Base-by-base conservation (phyloP, 2,888 invertebrate species). In the Dastarcus helophoroides region DNA sequence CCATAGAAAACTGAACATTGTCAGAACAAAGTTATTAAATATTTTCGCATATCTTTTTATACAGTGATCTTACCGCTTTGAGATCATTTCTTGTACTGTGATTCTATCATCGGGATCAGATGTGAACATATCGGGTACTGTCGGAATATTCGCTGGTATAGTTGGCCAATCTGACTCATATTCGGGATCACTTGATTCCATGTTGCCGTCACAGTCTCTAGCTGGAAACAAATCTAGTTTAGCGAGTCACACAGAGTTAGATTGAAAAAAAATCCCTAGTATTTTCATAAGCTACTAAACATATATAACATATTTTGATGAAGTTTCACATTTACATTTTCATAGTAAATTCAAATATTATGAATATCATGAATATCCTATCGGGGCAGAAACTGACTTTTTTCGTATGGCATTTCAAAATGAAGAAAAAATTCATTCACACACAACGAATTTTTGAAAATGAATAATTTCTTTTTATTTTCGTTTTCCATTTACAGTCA, bases 11-110 rank as follows among this genome's bases (percentile, higher is more conserved):
- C 17, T 14, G 6, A 14, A 27, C 14, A 29, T 17, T 7, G n/a
- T 19, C 6, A 19, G 19, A 13, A 29, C n/a, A n/a, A n/a, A n/a
- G n/a, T 62, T 8, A 23, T 23, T 23, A n/a, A n/a, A n/a, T n/a
- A n/a, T n/a, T n/a, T n/a, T n/a, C n/a, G n/a, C n/a, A n/a, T n/a
- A n/a, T n/a, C n/a, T n/a, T n/a, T n/a, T n/a, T n/a, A n/a, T n/a
- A n/a, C n/a, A n/a, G n/a, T n/a, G 28, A 37, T 36, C 55, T 59
- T 60, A 77, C 77, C 76, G 68, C 58, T 80, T 79, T 35, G 79
- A 48, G 39, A 84, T 81, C 44, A 84, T 74, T 62, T 83, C 81
- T 50, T 83, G 82, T 21, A 83, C 75, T 14, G 82, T 81, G 22
- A 79, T 63, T 11, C 67, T 64, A 34, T 75, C 76, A 22, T 63